Evolutionary conservation across 2,888 invertebrate genomes (phyloP).

Genomic region (Spisula solida): DNA sequence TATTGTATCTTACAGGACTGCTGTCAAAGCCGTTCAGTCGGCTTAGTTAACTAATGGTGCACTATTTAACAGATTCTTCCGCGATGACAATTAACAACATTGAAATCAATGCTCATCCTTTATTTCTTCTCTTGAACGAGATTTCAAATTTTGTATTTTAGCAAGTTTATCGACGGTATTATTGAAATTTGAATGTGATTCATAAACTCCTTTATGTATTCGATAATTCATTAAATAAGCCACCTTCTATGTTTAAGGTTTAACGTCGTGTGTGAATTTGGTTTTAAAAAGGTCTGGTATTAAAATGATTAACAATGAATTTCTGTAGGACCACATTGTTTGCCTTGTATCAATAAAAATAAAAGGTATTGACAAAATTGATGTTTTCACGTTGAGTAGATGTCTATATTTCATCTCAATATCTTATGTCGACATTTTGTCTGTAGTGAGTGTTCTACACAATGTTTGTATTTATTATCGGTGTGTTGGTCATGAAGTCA

Average conservation of each 20-base stretch:
- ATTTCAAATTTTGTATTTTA: neutral
- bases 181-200: constrained; percentile 3
- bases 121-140: too few species aligned
- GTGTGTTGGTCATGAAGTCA: too few species aligned
- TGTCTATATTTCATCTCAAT: neutral
- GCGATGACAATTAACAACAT: too few species aligned
- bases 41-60: too few species aligned
- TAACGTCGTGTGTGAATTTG: neutral
- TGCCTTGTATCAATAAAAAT: neutral
- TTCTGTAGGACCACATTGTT: neutral
- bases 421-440: neutral
- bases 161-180: neutral
- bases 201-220: neutral
- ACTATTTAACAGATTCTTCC: too few species aligned
- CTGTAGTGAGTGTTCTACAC: neutral
- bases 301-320: neutral
- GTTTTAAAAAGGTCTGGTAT: neutral
- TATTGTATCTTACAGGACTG: too few species aligned
- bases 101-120: too few species aligned
- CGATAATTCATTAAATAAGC: neutral
- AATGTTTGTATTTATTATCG: neutral
- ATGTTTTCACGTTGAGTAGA: neutral
- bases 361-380: neutral
- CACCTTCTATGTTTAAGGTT: neutral
- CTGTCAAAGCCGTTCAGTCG: too few species aligned